These are phyloP conservation scores for Riptortus pedestris DNA, from an alignment of 1,140 invertebrate genomes.

Conservation along the genomic window DNA sequence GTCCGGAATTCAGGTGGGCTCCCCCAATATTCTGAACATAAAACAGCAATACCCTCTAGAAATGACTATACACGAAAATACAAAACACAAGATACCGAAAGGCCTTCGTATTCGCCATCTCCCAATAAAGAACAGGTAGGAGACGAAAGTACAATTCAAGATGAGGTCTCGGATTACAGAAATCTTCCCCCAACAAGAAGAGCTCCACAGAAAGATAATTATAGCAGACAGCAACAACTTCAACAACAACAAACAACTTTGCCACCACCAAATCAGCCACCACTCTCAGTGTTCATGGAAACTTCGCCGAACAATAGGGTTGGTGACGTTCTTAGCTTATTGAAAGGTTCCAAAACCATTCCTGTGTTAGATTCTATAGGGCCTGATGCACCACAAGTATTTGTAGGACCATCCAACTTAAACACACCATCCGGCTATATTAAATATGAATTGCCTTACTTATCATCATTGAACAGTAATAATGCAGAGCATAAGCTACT, in stretches of 20 bases:
- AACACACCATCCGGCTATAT: slow-evolving; percentile 56
- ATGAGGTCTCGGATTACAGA: slow-evolving; percentile 6
- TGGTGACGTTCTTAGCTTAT: slow-evolving; percentile 52
- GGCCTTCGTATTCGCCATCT: not conserved
- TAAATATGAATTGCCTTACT: slow-evolving; percentile 70
- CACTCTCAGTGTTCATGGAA: slow-evolving; percentile 64
- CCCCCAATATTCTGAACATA: not conserved
- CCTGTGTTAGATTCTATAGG: slow-evolving; percentile 61
- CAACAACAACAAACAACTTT: slow-evolving; percentile 31
- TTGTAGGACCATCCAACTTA: slow-evolving; percentile 64
- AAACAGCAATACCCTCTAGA: not conserved
- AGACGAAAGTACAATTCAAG: slow-evolving; percentile 3
- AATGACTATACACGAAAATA: not conserved
- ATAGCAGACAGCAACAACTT: too few relatives aligned
- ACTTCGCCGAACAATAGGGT: slow-evolving; percentile 45
- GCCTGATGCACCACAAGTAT: slow-evolving; percentile 56
- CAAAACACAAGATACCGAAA: not conserved
- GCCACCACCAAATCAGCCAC: slow-evolving; percentile 60
- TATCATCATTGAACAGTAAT: slow-evolving; percentile 59
- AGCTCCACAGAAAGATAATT: slow-evolving; percentile 24
- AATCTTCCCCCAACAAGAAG: not conserved
- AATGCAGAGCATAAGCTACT: slow-evolving; percentile 59
- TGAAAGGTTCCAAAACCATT: slow-evolving; percentile 60
- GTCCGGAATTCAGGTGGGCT: too few relatives aligned
- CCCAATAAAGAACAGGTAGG: not conserved